Evolutionary conservation across 2,113 vertebrate genomes (phyloP).

Genomic region (Myiopsitta monachus): DNA sequence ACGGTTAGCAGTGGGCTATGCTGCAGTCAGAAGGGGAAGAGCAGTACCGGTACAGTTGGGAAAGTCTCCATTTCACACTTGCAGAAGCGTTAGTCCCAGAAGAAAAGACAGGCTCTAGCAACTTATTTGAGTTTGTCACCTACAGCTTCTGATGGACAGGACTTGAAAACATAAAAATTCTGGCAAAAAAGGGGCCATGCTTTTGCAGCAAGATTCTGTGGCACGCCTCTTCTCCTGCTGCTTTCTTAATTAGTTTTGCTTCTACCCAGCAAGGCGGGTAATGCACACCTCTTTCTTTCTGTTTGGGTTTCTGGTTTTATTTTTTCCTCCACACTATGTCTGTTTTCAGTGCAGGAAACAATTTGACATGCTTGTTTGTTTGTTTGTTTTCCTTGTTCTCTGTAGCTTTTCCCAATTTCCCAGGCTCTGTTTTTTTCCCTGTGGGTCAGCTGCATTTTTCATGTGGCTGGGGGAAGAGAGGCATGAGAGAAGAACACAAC

Average conservation of each 20-base stretch:
- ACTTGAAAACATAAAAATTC: background rate
- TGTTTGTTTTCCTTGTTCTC: background rate
- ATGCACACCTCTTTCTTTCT: background rate
- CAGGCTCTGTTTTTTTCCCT: background rate
- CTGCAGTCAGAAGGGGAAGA: background rate
- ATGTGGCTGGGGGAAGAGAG: background rate
- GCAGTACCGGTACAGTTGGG: background rate
- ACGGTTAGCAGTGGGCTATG: background rate
- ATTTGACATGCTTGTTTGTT: background rate
- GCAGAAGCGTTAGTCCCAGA: background rate
- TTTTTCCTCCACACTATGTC: background rate
- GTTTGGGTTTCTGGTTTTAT: background rate
- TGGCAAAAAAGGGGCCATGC: background rate
- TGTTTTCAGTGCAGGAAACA: background rate
- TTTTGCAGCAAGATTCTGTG: background rate
- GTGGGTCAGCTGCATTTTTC: background rate
- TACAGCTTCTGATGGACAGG: background rate
- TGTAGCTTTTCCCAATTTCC: background rate
- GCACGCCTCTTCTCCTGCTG: background rate
- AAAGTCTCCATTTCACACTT: background rate
- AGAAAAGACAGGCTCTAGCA: background rate
- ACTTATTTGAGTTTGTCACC: background rate
- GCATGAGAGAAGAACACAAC: background rate
- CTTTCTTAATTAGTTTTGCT: slow-evolving; percentile 20
- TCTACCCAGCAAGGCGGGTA: background rate